A percentile compares a stretch with the other conserved stretches of the same genome.
These are phyloP conservation scores for Agriopis aurantiaria DNA, from an alignment of 2,888 invertebrate genomes.

Conservation along the genomic window DNA sequence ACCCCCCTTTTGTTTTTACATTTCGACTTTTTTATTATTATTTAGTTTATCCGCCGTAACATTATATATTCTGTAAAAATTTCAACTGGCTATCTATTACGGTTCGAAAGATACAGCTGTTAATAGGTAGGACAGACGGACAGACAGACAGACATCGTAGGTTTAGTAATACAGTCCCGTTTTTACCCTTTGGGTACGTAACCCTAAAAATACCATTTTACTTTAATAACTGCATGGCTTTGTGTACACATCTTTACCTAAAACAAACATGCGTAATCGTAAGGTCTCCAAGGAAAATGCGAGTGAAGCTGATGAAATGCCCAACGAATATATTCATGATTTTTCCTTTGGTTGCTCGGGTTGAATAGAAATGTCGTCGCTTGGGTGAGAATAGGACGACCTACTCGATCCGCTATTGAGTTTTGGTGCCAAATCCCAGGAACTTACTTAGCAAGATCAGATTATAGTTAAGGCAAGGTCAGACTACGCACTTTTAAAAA, in stretches of 20 bases:
- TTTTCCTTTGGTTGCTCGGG: slow-evolving; percentile 30
- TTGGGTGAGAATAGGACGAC: slow-evolving; percentile 30
- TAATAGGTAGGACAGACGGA: too few species aligned
- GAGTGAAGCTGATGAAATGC: slow-evolving; percentile 31
- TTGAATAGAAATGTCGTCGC: slow-evolving; percentile 37
- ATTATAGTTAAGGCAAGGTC: slow-evolving; percentile 18
- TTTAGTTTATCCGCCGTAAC: too few species aligned
- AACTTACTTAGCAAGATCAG: slow-evolving; percentile 26
- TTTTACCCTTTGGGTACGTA: too few species aligned
- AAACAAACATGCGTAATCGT: slow-evolving; percentile 14
- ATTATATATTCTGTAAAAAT: too few species aligned
- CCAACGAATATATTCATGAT: slow-evolving; percentile 36
- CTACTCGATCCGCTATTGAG: slow-evolving; percentile 27
- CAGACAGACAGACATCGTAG: too few species aligned
- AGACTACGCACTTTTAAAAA: slow-evolving; percentile 1
- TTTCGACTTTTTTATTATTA: too few species aligned
- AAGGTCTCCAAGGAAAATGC: slow-evolving; percentile 20
- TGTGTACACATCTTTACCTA: not conserved
- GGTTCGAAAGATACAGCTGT: too few species aligned
- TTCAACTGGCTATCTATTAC: too few species aligned
- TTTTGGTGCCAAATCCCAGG: slow-evolving; percentile 12
- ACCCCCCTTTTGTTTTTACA: too few species aligned
- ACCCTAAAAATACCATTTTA: too few species aligned
- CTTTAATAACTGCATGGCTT: too few species aligned
- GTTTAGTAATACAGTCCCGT: too few species aligned